A percentile compares a stretch with the other conserved stretches of the same genome.
phyloP scores from a whole-genome alignment of 2,888 invertebrate genomes.

The Drosophila crucigera region DNA sequence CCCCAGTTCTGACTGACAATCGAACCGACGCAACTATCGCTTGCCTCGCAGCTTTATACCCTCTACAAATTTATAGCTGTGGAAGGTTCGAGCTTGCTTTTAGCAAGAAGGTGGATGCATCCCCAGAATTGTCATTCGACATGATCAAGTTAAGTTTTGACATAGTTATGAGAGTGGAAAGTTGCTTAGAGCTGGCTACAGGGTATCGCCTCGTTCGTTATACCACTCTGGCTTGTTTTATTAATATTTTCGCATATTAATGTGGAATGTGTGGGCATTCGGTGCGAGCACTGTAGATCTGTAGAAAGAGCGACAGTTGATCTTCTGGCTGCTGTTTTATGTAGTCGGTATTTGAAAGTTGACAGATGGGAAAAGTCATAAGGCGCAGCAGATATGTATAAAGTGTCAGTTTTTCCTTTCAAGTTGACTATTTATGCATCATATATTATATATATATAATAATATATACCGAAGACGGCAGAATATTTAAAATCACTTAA shows the following conservation, averaged over 20 bases:
- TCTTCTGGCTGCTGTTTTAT: constrained; percentile 11
- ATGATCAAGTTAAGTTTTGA: neutral
- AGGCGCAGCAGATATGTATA: constrained; percentile 6
- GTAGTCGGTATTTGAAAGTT: constrained; percentile 20
- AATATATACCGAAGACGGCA: neutral
- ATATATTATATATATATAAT: neutral
- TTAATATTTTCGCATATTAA: constrained; percentile 27
- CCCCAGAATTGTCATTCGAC: neutral
- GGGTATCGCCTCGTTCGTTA: neutral
- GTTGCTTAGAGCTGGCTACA: neutral
- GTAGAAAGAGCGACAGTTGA: neutral
- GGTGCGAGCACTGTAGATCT: constrained; percentile 10
- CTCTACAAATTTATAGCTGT: neutral
- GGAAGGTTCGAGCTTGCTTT: too few species aligned
- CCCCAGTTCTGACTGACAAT: constrained; percentile 53
- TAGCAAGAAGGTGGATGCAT: neutral
- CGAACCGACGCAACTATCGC: constrained; percentile 13
- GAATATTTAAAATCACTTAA: neutral
- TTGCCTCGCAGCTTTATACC: constrained; percentile 4
- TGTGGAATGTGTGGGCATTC: constrained; percentile 27
- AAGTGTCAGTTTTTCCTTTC: constrained; percentile 1
- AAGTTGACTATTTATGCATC: constrained; percentile 13
- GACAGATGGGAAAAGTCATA: constrained; percentile 20
- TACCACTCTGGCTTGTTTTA: neutral
- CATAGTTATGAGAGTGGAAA: neutral